Evolutionary conservation across 2,888 invertebrate genomes (phyloP).

Genomic region (Oligia latruncula): DNA sequence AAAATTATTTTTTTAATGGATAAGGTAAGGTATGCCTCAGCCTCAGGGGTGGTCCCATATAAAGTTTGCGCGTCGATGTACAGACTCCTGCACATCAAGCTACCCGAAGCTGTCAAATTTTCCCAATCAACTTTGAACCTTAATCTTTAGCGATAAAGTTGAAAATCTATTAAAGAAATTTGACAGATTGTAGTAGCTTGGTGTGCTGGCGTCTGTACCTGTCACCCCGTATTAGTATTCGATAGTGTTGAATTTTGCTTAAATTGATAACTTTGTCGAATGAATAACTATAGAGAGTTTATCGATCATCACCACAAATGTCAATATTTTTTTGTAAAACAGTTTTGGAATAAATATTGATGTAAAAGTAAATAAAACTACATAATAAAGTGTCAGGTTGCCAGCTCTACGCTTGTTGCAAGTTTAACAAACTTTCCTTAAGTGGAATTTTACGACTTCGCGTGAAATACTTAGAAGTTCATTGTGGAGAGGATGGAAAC

Average conservation of each 20-base stretch:
- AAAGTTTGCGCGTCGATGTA: no score
- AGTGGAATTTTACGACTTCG: constrained; percentile 27
- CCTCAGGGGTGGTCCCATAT: no score
- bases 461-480: constrained; percentile 20
- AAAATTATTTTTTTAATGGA: no score
- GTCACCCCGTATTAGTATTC: no score
- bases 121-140: no score
- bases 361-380: background rate
- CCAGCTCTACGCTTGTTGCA: background rate
- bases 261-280: background rate
- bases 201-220: no score
- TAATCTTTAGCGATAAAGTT: no score
- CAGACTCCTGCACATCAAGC: no score
- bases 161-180: no score
- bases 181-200: no score
- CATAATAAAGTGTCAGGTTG: background rate
- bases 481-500: background rate
- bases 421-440: constrained; percentile 19
- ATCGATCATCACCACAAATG: background rate
- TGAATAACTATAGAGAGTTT: background rate
- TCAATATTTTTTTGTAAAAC: background rate
- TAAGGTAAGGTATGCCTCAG: no score
- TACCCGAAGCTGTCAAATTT: no score
- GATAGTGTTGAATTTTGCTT: background rate
- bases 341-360: background rate